Base-by-base conservation (phyloP, 2,797 vertebrate species). In the Neosilurus mollespiculum region DNA sequence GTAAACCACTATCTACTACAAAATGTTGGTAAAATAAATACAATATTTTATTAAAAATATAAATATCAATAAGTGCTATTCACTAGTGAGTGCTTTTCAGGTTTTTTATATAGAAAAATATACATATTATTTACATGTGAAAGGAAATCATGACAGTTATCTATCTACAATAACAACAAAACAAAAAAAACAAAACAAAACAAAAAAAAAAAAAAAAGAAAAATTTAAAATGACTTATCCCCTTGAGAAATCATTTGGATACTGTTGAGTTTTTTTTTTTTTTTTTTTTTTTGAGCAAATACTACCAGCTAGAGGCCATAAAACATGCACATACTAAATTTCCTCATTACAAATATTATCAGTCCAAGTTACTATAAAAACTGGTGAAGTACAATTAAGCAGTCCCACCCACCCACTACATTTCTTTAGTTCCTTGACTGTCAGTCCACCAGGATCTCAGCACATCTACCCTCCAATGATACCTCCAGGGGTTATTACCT, bases 31-130 rank as follows among this genome's bases (percentile, higher is more conserved):
- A 95, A 95, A 96, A 96, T 96, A 96, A 96, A 96, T 95, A 95
- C 87, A 91, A 93, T 87, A 87, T 93, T 94, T 91, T 90, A 89
- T 93, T 87, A 95, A 94, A 95, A 95, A 96, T 95, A 95, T 95
- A 95, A 95, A 96, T 95, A 95, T 95, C 92, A 92, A 94, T 95
- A 95, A 95, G 95, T 96, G 95, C 95, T 94, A 95, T 95, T 94
- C 92, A 94, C 94, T 93, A 94, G 93, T 94, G 94, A 96, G 94
- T 95, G 95, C 94, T 95, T 95, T 93, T 95, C 92, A 92, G 91
- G 89, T 92, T 91, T 91, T 93, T 92, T 91, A 83, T 93, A 92
- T 95, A 95, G 92, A 96, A 96, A 96, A 95, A 96, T 96, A 96
- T 95, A 95, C 94, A 94, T 92, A 91, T 94, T 95, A 95, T 95